Conservation (phyloP, 2,888 invertebrate genomes). For the Nomada ruficornis region DNA sequence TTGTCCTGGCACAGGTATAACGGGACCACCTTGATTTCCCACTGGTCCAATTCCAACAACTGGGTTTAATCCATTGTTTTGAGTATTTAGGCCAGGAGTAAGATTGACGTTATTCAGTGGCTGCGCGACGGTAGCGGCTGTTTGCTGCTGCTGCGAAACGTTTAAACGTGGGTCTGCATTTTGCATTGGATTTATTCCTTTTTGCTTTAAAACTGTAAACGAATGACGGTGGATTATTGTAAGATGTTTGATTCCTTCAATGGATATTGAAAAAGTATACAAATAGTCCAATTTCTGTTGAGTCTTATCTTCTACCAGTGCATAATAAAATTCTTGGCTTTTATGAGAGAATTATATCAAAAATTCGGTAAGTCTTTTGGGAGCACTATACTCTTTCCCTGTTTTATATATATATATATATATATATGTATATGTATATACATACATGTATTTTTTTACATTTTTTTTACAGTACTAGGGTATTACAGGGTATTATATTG, state of each 20-base stretch:
- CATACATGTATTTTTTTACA: slow-evolving; percentile 32
- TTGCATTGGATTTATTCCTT: slow-evolving; percentile 85
- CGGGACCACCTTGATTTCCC: slow-evolving; percentile 73
- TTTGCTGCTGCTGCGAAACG: slow-evolving; percentile 83
- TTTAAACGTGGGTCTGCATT: slow-evolving; percentile 84
- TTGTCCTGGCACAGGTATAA: slow-evolving; percentile 74
- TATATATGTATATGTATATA: slow-evolving; percentile 20
- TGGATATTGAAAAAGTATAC: slow-evolving; percentile 76
- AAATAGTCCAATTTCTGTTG: slow-evolving; percentile 74
- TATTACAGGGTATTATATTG: slow-evolving; percentile 64
- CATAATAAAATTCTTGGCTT: slow-evolving; percentile 73
- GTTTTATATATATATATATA: slow-evolving; percentile 49
- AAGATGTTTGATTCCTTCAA: slow-evolving; percentile 75
- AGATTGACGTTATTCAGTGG: slow-evolving; percentile 87
- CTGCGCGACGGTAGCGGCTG: slow-evolving; percentile 79
- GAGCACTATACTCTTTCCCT: slow-evolving; percentile 66
- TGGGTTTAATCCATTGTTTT: slow-evolving; percentile 82
- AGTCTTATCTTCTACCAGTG: slow-evolving; percentile 73
- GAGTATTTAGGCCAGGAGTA: slow-evolving; percentile 85
- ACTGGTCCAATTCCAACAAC: slow-evolving; percentile 79
- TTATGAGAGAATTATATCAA: slow-evolving; percentile 69
- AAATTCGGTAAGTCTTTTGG: slow-evolving; percentile 69
- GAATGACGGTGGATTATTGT: slow-evolving; percentile 82
- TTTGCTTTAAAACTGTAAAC: slow-evolving; percentile 92
- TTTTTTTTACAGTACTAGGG: slow-evolving; percentile 66